A percentile compares a stretch with the other conserved stretches of the same genome.
Conservation (phyloP, 2,113 vertebrate species). For the Abramis brama region DNA sequence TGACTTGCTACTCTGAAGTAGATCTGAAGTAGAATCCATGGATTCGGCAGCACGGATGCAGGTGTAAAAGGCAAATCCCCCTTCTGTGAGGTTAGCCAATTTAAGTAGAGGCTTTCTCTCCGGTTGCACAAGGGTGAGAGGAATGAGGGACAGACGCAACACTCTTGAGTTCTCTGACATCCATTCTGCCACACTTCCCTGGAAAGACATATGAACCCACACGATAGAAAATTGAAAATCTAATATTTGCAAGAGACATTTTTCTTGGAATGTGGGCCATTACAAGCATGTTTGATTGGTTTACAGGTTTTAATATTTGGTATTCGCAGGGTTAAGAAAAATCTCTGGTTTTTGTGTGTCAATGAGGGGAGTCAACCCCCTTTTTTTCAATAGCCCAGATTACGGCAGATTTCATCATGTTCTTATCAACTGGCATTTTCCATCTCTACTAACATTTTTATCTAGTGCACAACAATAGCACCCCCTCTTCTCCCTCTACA, state of each 20-base stretch:
- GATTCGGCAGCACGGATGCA: background rate
- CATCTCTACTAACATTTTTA: conserved; percentile 21
- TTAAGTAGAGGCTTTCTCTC: background rate
- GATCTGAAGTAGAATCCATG: background rate
- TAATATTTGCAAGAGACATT: background rate
- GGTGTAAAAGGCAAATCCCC: background rate
- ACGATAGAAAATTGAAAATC: background rate
- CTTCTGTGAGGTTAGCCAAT: background rate
- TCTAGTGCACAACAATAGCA: conserved; percentile 7
- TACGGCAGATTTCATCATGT: conserved; percentile 42
- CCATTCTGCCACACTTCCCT: background rate
- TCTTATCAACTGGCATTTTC: conserved; percentile 43
- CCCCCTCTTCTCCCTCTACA: background rate
- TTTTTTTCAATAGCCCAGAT: conserved; percentile 28
- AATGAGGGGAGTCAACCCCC: background rate
- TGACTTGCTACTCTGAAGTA: background rate
- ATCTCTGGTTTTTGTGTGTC: background rate
- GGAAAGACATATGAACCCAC: background rate
- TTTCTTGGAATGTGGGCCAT: conserved; percentile 5
- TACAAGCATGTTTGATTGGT: background rate
- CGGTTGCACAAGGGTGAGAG: background rate
- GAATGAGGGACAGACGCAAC: background rate
- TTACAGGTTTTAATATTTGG: background rate
- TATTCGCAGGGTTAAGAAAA: background rate
- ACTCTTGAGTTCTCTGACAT: background rate